Evolutionary conservation across 2,888 invertebrate species (phyloP).

Genomic region (Xestia rhomboidea): DNA sequence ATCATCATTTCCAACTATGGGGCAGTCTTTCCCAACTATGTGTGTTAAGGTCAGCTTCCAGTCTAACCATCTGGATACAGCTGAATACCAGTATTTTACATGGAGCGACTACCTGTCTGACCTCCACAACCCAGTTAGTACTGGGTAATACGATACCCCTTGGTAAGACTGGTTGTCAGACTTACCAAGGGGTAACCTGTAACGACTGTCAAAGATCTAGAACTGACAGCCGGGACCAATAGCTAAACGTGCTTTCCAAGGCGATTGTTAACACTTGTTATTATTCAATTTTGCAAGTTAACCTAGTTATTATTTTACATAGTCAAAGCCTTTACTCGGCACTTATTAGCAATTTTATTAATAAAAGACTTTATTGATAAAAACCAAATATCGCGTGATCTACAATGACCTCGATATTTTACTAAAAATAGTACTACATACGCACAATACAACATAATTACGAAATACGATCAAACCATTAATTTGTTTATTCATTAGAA

Average conservation of each 20-base stretch:
- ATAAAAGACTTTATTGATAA: constrained; percentile 1
- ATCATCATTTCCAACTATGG: background rate
- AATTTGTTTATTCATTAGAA: constrained; percentile 21
- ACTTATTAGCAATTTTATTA: background rate
- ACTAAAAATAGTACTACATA: constrained; percentile 43
- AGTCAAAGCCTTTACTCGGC: background rate
- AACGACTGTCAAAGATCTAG: background rate
- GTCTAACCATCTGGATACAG: background rate
- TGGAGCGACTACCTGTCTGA: background rate
- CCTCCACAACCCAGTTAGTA: background rate
- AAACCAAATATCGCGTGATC: constrained; percentile 17
- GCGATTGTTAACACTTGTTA: background rate
- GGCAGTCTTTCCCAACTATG: background rate
- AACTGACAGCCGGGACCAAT: background rate
- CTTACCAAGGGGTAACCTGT: background rate
- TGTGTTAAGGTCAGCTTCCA: background rate
- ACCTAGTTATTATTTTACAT: background rate
- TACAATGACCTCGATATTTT: constrained; percentile 10
- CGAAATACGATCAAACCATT: constrained; percentile 31
- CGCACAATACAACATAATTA: constrained; percentile 20
- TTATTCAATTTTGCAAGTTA: background rate
- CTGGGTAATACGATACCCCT: background rate
- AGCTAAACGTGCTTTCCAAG: background rate
- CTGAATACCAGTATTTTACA: background rate
- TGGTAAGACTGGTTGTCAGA: background rate